Base-by-base conservation (phyloP, 2,888 invertebrate genomes). In the Lapara coniferarum region DNA sequence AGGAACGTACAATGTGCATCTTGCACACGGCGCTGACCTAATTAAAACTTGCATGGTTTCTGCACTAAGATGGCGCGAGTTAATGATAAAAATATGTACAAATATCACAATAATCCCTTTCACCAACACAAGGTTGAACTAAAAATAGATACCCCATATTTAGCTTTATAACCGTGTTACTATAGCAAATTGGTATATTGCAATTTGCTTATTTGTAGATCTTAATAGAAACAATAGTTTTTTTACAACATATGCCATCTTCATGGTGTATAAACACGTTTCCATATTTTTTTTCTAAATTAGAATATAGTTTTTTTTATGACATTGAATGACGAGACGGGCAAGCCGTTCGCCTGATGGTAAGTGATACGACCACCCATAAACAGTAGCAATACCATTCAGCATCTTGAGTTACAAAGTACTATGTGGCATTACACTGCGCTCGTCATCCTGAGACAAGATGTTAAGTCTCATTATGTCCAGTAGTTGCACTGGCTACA, bases 71-170 rank as follows among this genome's bases (percentile, higher is more conserved):
- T 19, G 44, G 19, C 19, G 63, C 16, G 44, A 6, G 10, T 44
- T 63, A 63, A 46, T 16, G 12, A 46, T 46, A 49, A 46, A 49
- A 49, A 49, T 63, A 19, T 46, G 63, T 49, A 16, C n/a, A 46
- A 10, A 16, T 16, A 55, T 55, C 19, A 46, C 63, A 63, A 49
- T 19, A 63, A 49, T 63, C 19, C 63, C 63, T 63, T 63, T 63
- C 63, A 63, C 53, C 14, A 51, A 52, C 10, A 44, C 66, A 67
- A 58, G 58, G 19, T 25, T 30, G 66, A 66, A 66, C 63, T 49
- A 63, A 49, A 59, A 19, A 49, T 63, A 63, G 46, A 12, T 19
- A 0, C 16, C 49, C 19, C 19, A 25, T 19, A 19, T 13, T 19
- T 63, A 13, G 19, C 19, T 63, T 44, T n/a, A n/a, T 44, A 37